phyloP scores from a whole-genome alignment of 2,888 invertebrate species.

The Megamerina dolium region DNA sequence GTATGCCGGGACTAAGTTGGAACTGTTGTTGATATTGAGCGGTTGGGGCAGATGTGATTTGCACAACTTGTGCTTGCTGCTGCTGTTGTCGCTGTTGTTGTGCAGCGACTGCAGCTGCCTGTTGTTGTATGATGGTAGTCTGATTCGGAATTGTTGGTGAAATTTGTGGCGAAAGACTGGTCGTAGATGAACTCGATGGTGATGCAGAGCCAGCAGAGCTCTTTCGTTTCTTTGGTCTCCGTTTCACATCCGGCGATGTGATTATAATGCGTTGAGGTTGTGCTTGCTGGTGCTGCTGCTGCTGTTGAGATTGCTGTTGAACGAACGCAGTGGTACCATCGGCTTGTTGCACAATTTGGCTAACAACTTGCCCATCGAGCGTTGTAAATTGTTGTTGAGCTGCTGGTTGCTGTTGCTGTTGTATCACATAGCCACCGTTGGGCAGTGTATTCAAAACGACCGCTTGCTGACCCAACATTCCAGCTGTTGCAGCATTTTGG shows the following conservation, averaged over 20 bases:
- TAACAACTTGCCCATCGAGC: slow-evolving; percentile 65
- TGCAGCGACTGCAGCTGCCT: slow-evolving; percentile 27
- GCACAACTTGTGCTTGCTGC: slow-evolving; percentile 43
- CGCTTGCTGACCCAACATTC: slow-evolving; percentile 62
- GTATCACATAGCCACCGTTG: slow-evolving; percentile 71
- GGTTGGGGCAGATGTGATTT: slow-evolving; percentile 52
- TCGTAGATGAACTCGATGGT: slow-evolving; percentile 32
- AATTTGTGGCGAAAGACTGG: slow-evolving; percentile 45
- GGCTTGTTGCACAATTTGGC: slow-evolving; percentile 54
- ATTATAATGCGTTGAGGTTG: slow-evolving; percentile 49
- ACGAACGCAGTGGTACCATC: slow-evolving; percentile 25
- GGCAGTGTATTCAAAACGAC: slow-evolving; percentile 76
- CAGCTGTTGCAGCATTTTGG: slow-evolving; percentile 28
- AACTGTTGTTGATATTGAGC: slow-evolving; percentile 65
- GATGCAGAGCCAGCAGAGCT: slow-evolving; percentile 42
- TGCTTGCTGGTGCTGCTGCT: slow-evolving; percentile 34
- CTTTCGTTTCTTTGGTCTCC: slow-evolving; percentile 69
- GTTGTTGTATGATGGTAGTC: slow-evolving; percentile 26
- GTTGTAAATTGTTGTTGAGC: slow-evolving; percentile 61
- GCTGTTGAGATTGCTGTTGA: slow-evolving; percentile 24
- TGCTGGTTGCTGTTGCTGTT: slow-evolving; percentile 55
- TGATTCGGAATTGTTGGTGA: slow-evolving; percentile 45
- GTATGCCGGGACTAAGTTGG: slow-evolving; percentile 70
- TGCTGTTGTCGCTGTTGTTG: slow-evolving; percentile 35
- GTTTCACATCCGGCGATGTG: slow-evolving; percentile 61